Evolutionary conservation across 2,113 vertebrate genomes (phyloP).

Genomic region (Actinemys pallida): DNA sequence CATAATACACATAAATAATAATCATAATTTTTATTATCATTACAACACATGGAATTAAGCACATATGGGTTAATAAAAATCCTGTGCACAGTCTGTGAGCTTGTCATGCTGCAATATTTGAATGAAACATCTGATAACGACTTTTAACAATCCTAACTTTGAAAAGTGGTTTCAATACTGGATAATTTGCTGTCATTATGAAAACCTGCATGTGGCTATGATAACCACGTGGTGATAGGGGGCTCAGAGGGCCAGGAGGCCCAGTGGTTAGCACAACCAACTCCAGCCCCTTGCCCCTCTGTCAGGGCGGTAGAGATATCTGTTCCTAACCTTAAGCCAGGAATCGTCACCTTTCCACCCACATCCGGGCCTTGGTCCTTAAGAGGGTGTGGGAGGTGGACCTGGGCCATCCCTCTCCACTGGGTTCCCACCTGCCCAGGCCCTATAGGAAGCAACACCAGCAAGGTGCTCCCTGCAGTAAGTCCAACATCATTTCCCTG

Average conservation of each 20-base stretch:
- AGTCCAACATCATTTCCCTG: not conserved
- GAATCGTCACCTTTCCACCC: not conserved
- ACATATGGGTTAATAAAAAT: not conserved
- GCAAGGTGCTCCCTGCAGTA: not conserved
- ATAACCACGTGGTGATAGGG: not conserved
- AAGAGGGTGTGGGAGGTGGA: not conserved
- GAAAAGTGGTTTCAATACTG: not conserved
- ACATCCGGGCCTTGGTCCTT: not conserved
- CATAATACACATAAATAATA: not conserved
- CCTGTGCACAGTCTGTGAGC: not conserved
- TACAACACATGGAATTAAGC: not conserved
- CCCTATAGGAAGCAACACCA: not conserved
- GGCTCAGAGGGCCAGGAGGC: too few relatives aligned
- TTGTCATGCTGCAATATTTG: not conserved
- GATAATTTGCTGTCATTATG: not conserved
- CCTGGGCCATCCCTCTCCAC: not conserved
- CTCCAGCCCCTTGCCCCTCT: not conserved
- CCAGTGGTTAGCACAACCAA: not conserved
- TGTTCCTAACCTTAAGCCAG: not conserved
- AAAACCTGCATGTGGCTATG: not conserved
- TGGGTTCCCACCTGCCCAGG: not conserved
- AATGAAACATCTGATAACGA: not conserved
- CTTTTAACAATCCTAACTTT: not conserved
- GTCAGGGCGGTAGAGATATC: not conserved
- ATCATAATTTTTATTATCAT: not conserved